Base-by-base conservation (phyloP, 1,140 invertebrate genomes). In the Hyposmocoma kahamanoa region DNA sequence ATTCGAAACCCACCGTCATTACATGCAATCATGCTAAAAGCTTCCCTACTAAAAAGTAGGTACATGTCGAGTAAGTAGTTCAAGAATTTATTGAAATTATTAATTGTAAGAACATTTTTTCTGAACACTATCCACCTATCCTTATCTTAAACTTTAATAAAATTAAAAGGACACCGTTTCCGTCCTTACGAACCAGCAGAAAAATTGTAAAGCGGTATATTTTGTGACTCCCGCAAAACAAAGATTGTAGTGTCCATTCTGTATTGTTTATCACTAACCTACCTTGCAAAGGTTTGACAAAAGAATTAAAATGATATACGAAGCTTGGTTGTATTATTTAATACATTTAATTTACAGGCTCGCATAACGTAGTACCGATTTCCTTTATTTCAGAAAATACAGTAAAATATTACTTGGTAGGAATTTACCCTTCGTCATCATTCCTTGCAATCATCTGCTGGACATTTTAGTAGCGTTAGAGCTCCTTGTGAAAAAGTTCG, bases 251-350 rank as follows among this genome's bases (percentile, higher is more conserved):
- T 72, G 63, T 71, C 68, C 70, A 63, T 76, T 70, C 68, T 76
- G 66, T 77, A 73, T 76, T 69, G 63, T 77, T 78, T 72, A 53
- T 57, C 65, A 78, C 72, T 56, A 56, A 67, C 63, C 58, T 73
- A 80, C 77, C 76, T 82, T 81, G 57, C 76, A 74, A 82, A 84
- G 81, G 80, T 84, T 75, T 20, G 59, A 64, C 56, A 70, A 79
- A 79, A 72, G 65, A 82, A 79, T 74, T 77, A 76, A 70, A 75
- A 80, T 51, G 48, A 61, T 59, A 71, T 64, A 61, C 56, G 39
- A 50, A 51, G 30, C n/a, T 26, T 26, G 8, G 15, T 0, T 42
- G 38, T 42, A 15, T 50, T 50, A 20, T 50, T 50, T n/a, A n/a
- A n/a, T n/a, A n/a, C n/a, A n/a, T n/a, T n/a, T n/a, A n/a, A n/a